Evolutionary conservation across 1,140 invertebrate species (phyloP), one percentile per base, ranked within the genome.

Genomic region (Eupeodes corollae): DNA sequence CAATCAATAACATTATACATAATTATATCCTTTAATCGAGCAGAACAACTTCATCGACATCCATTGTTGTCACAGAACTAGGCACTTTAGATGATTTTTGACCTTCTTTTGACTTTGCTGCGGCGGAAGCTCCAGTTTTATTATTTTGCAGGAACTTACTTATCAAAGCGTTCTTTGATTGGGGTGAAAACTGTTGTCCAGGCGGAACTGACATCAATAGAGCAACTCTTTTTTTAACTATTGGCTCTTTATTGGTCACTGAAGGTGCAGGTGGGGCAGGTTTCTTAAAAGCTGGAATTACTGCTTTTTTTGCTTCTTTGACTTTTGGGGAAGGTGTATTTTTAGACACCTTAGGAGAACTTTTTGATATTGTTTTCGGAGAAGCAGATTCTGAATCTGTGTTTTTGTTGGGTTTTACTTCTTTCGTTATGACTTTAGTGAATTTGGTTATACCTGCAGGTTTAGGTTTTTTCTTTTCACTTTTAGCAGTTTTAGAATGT

Each of bases 141-240:
- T 26, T 26, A 15, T 71, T 74, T 46, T 76, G 75, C 11, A 78
- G 72, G 52, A 75, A 79, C 47, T 77, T 71, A 6, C 75, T 78
- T 9, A 79, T 76, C 2, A 76, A 54, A 0, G 60, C 60, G 30
- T 67, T 69, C 55, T 69, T 70, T 38, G 56, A 46, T 30, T 52
- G 48, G 39, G 51, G 39, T n/a, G 55, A 48, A 6, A 61, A 57
- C 31, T 57, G 47, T 50, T 67, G 60, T 31, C 65, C 62, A 8
- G 58, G 53, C 9, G 57, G 50, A 31, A 63, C 63, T 1, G 67
- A 69, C 56, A 65, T 59, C 13, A 68, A 48, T 18, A 67, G 32
- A 0, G 70, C 62, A 14, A 66, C 56, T 6, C 54, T 65, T 49
- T 75, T 77, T 41, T 75, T 77, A 26, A 16, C 9, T 37, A 33